Evolutionary conservation across 2,797 vertebrate genomes (phyloP).

Genomic region (Tokudaia tokunoshimensis): DNA sequence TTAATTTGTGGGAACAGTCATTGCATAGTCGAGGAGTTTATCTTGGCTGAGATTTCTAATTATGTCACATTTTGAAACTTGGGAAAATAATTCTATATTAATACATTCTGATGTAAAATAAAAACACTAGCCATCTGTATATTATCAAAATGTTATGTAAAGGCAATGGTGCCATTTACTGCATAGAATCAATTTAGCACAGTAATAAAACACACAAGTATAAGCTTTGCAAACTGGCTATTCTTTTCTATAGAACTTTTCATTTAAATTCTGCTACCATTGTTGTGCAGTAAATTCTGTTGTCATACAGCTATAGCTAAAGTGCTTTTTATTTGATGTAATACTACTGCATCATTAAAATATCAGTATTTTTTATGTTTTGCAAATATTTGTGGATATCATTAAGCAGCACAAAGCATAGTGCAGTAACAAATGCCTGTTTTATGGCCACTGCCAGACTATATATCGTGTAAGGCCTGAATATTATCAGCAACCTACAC

Average conservation of each 20-base stretch:
- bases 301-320: constrained; percentile 86
- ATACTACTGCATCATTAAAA: constrained; percentile 89
- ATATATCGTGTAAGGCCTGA: constrained; percentile 89
- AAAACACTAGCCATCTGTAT: constrained; percentile 87
- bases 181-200: constrained; percentile 88
- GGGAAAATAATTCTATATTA: constrained; percentile 82
- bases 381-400: constrained; percentile 88
- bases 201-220: constrained; percentile 86
- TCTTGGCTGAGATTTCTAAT: constrained; percentile 57
- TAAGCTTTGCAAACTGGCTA: constrained; percentile 81
- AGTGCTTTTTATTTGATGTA: constrained; percentile 89
- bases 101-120: constrained; percentile 86
- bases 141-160: constrained; percentile 87
- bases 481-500: constrained; percentile 87
- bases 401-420: constrained; percentile 88
- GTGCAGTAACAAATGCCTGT: constrained; percentile 88
- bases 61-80: constrained; percentile 66
- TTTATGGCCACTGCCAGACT: constrained; percentile 90
- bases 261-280: constrained; percentile 89
- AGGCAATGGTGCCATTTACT: constrained; percentile 87
- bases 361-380: constrained; percentile 90
- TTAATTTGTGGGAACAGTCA: constrained; percentile 21
- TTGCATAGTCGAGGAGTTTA: constrained; percentile 45
- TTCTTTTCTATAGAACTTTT: constrained; percentile 85
- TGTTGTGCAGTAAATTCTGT: constrained; percentile 87